Conservation (phyloP, 2,113 vertebrate species). For the Melanostigma gelatinosum region DNA sequence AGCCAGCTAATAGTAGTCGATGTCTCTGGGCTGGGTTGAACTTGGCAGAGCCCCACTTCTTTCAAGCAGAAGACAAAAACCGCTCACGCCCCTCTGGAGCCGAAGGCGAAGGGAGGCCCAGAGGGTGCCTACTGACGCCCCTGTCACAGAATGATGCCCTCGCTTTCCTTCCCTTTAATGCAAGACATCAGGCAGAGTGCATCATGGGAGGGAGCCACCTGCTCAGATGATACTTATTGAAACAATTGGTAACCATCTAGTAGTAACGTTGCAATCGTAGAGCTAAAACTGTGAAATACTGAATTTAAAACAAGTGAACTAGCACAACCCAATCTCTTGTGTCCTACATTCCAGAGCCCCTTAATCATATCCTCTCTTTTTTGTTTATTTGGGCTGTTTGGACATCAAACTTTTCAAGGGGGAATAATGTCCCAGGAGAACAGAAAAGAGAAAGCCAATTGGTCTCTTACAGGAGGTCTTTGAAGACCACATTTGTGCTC, state of each 20-base stretch:
- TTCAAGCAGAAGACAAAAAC: slow-evolving; percentile 70
- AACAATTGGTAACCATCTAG: slow-evolving; percentile 10
- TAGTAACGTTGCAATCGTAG: not conserved
- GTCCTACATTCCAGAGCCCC: slow-evolving; percentile 61
- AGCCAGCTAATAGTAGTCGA: slow-evolving; percentile 55
- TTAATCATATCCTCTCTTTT: slow-evolving; percentile 70
- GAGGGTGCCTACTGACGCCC: slow-evolving; percentile 69
- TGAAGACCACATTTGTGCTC: slow-evolving; percentile 59
- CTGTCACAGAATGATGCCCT: slow-evolving; percentile 66
- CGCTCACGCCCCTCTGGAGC: slow-evolving; percentile 67
- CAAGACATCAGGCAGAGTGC: slow-evolving; percentile 53
- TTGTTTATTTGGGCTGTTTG: slow-evolving; percentile 74
- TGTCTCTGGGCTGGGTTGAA: slow-evolving; percentile 60
- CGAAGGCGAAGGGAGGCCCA: slow-evolving; percentile 55
- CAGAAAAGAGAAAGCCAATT: slow-evolving; percentile 54
- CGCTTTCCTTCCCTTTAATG: slow-evolving; percentile 65
- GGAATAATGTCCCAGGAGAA: slow-evolving; percentile 72
- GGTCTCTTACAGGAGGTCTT: slow-evolving; percentile 59
- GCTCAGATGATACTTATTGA: slow-evolving; percentile 26
- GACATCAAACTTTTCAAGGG: slow-evolving; percentile 71
- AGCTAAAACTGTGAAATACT: slow-evolving; percentile 29
- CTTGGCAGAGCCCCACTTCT: slow-evolving; percentile 65
- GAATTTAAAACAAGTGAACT: slow-evolving; percentile 38
- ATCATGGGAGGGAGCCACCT: slow-evolving; percentile 40
- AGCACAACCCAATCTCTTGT: slow-evolving; percentile 57